These are phyloP conservation scores for Pedicia rivosa DNA, from an alignment of 2,888 invertebrate genomes.

Conservation along the genomic window DNA sequence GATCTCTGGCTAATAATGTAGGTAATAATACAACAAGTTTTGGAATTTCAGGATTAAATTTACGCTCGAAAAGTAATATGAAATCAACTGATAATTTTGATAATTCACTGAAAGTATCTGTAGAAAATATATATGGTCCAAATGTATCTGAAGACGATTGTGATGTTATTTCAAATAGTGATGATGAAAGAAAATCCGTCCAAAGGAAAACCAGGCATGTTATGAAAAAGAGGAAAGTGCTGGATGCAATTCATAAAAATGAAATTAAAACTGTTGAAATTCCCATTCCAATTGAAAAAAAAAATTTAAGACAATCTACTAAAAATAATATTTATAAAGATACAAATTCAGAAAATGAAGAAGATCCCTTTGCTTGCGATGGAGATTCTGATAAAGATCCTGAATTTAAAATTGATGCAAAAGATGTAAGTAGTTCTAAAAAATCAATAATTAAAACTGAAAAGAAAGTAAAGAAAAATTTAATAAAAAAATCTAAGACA, in stretches of 20 bases:
- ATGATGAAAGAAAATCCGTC: constrained; percentile 37
- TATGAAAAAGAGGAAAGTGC: constrained; percentile 36
- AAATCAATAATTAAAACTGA: neutral
- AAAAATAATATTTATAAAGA: constrained; percentile 2
- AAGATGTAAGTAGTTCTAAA: neutral
- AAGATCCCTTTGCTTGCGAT: constrained; percentile 2
- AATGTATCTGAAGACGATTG: constrained; percentile 33
- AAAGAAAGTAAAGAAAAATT: constrained; percentile 1
- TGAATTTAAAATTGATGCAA: constrained; percentile 4
- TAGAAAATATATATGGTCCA: constrained; percentile 17
- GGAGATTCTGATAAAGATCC: constrained; percentile 7
- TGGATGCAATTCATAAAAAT: too few relatives aligned
- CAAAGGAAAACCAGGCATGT: constrained; percentile 32
- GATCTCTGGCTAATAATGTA: neutral
- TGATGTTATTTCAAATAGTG: constrained; percentile 51
- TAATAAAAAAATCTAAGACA: neutral
- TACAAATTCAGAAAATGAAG: constrained; percentile 13
- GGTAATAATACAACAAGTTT: neutral
- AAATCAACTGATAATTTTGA: neutral
- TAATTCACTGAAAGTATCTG: constrained; percentile 5
- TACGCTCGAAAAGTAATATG: neutral
- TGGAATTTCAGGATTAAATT: constrained; percentile 4
- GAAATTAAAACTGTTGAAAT: neutral
- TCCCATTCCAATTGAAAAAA: neutral
- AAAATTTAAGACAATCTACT: neutral